Base-by-base conservation (phyloP, 35 echinoderm and acorn worm species). In the Lytechinus variegatus region DNA sequence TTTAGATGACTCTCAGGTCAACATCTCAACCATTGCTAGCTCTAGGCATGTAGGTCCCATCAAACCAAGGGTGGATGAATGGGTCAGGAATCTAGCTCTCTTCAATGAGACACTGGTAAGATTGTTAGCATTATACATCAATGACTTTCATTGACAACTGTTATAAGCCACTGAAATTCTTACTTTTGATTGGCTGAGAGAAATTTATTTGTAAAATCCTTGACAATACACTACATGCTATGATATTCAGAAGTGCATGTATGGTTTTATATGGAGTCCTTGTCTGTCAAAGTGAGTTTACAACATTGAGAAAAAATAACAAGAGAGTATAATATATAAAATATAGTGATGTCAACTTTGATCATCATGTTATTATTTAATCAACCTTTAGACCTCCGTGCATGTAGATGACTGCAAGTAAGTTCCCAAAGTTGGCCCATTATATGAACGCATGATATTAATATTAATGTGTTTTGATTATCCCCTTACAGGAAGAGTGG, bases 31-130 rank as follows among this genome's bases (percentile, higher is more conserved):
- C 66, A 99, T 99, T 54, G 89, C 98, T 9, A 98, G 97, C 95
- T 99, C 98, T 4, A 94, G 98, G n/a, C 97, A 99, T 86, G 98
- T 99, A 7, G 98, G 98, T 21, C 98, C 98, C 28, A 99, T 99
- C 61, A 98, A 98, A 94, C 96, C 98, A 9, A 95, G 98, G 86
- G 98, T 99, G 14, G 98, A 99, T 21, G 98, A 99, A 61, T 99
- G 98, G 98, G 96, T 97, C 14, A 97, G 96, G 94, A 99, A 99
- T 96, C 88, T 99, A 27, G 95, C 71, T 53, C 96, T 99, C 71
- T 99, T 99, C 92, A 98, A 94, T 92, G 97, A 99, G 89, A 97
- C 98, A 92, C 95, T 99, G 92, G 92, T 93, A 57, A 93, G 92
- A n/a, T 27, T 57, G 92, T 90, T 28, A n/a, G 21, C 19, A 79